These are phyloP conservation scores for Xenopus laevis DNA, from an alignment of 2,113 vertebrate species.

Conservation along the genomic window DNA sequence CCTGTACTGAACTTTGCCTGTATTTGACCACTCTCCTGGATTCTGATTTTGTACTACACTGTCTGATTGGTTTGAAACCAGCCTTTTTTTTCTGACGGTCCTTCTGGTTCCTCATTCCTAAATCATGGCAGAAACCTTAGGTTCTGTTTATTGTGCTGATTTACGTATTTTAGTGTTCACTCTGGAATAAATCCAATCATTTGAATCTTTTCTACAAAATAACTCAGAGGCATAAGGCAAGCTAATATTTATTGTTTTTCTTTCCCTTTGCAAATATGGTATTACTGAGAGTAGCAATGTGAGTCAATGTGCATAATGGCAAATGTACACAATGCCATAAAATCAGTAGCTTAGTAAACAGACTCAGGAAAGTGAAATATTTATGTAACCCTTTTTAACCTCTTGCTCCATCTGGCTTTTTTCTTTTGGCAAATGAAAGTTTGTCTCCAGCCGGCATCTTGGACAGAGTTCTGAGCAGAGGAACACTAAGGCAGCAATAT, in stretches of 20 bases:
- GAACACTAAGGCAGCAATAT: background rate
- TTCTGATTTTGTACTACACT: too few species aligned
- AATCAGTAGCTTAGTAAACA: constrained; percentile 1
- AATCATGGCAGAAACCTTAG: background rate
- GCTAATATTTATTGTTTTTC: too few species aligned
- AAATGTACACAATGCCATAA: background rate
- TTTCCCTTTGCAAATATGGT: background rate
- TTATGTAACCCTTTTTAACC: background rate
- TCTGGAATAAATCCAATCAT: background rate
- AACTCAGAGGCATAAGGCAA: too few species aligned
- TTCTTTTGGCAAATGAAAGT: background rate
- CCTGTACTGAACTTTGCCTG: too few species aligned
- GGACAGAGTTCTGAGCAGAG: background rate
- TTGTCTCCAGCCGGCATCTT: constrained; percentile 1
- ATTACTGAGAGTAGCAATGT: background rate
- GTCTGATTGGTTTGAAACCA: too few species aligned
- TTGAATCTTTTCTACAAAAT: background rate
- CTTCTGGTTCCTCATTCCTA: too few species aligned
- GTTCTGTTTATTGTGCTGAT: background rate
- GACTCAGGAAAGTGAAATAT: background rate
- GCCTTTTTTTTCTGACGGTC: too few species aligned
- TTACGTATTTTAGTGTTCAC: background rate
- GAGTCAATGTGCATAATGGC: background rate
- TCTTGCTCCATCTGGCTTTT: background rate
- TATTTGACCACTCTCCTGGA: too few species aligned